These are phyloP conservation scores for Xylocampa areola DNA, from an alignment of 2,888 invertebrate species.

Conservation along the genomic window DNA sequence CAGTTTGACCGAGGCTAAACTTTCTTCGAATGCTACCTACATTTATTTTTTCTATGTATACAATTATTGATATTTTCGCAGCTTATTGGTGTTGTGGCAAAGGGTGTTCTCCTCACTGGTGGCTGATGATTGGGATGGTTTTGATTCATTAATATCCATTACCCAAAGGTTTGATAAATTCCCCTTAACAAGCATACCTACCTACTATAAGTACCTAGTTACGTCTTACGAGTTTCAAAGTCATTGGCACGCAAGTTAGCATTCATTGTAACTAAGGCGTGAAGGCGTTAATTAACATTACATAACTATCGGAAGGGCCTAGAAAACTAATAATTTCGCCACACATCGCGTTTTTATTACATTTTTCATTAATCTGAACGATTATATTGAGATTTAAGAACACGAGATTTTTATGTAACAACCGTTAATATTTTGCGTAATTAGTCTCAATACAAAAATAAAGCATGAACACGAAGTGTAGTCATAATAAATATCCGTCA, in stretches of 20 bases:
- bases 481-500: too few relatives aligned
- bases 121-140: too few relatives aligned
- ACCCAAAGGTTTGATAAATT: constrained; percentile 19
- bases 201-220: not conserved
- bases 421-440: not conserved
- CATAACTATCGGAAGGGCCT: constrained; percentile 47
- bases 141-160: too few relatives aligned
- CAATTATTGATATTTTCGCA: too few relatives aligned
- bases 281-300: constrained; percentile 46
- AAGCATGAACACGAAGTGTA: too few relatives aligned
- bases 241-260: constrained; percentile 46
- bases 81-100: too few relatives aligned
- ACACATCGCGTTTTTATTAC: constrained; percentile 1
- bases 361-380: constrained; percentile 2
- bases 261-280: constrained; percentile 25
- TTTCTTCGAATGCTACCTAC: constrained; percentile 19
- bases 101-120: too few relatives aligned
- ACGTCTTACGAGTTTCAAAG: constrained; percentile 36
- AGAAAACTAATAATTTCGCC: constrained; percentile 6
- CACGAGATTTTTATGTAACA: constrained; percentile 3
- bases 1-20: constrained; percentile 8
- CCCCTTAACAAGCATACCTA: constrained; percentile 6
- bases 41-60: too few relatives aligned
- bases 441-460: too few relatives aligned
- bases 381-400: constrained; percentile 1